Percentiles rank a stretch among this genome's conserved stretches.
Evolutionary conservation across 2,888 invertebrate genomes (phyloP).

Genomic region (Galerucella calmariensis): DNA sequence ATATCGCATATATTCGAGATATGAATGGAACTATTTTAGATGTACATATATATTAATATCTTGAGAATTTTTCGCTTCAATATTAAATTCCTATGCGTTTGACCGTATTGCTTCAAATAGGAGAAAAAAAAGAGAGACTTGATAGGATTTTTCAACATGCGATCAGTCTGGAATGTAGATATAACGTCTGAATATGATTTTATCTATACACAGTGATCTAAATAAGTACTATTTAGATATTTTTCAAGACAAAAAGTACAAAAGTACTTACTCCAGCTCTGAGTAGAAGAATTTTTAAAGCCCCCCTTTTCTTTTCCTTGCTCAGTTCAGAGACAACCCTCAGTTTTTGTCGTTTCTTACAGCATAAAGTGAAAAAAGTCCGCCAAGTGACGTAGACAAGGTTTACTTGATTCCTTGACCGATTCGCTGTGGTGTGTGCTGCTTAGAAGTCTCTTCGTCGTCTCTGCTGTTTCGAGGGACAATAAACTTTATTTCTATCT

Average conservation of each 20-base stretch:
- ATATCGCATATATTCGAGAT: slow-evolving; percentile 12
- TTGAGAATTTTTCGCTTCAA: slow-evolving; percentile 34
- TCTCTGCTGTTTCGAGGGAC: not conserved
- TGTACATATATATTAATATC: slow-evolving; percentile 12
- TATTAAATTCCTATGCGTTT: slow-evolving; percentile 46
- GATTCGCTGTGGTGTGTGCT: slow-evolving; percentile 1
- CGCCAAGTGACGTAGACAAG: slow-evolving; percentile 7
- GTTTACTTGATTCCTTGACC: not conserved
- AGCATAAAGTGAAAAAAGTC: slow-evolving; percentile 4
- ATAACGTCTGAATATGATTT: not conserved
- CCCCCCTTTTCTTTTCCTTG: not conserved
- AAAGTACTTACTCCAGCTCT: too few relatives aligned
- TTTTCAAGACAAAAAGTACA: too few relatives aligned
- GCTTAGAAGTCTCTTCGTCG: not conserved
- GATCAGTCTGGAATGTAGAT: not conserved
- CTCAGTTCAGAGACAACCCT: not conserved
- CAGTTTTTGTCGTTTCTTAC: slow-evolving; percentile 2
- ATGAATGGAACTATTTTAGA: slow-evolving; percentile 43
- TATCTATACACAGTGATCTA: not conserved
- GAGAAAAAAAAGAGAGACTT: not conserved
- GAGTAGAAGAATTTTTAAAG: slow-evolving; percentile 1
- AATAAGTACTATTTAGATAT: not conserved
- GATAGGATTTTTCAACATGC: not conserved
- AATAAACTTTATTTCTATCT: not conserved
- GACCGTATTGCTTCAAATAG: slow-evolving; percentile 32